Conservation (phyloP, 2,113 vertebrate genomes). For the Urocolius indicus region DNA sequence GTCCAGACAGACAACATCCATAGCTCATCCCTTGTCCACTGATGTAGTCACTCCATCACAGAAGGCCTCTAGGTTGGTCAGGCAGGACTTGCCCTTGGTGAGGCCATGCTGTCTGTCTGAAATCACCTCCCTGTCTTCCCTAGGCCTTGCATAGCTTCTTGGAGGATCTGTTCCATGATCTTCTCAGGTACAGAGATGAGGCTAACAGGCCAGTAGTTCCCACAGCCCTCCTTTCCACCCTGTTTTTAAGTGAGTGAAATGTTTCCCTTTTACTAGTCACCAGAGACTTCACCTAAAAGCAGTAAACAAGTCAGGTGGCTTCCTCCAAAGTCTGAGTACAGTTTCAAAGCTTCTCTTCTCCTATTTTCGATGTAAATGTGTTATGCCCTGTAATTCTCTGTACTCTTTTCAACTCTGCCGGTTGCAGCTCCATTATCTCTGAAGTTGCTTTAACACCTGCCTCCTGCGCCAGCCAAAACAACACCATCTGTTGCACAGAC, state of each 20-base stretch:
- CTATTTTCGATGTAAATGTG: neutral
- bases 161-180: neutral
- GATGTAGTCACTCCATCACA: neutral
- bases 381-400: neutral
- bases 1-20: neutral
- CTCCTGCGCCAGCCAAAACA: constrained; percentile 9
- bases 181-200: neutral
- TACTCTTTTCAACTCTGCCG: neutral
- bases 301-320: neutral
- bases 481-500: constrained; percentile 42
- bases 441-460: constrained; percentile 40
- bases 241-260: neutral
- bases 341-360: neutral
- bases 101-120: neutral
- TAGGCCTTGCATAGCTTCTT: neutral
- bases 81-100: neutral
- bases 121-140: neutral
- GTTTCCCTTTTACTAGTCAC: neutral
- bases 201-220: neutral
- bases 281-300: neutral
- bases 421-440: constrained; percentile 30
- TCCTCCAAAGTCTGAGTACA: neutral
- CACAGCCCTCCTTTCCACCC: neutral
- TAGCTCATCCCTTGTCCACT: neutral
- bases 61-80: neutral